Evolutionary conservation across 1,140 invertebrate species (phyloP), one percentile per base, ranked within the genome.

Genomic region (Scaptomyza pallida): DNA sequence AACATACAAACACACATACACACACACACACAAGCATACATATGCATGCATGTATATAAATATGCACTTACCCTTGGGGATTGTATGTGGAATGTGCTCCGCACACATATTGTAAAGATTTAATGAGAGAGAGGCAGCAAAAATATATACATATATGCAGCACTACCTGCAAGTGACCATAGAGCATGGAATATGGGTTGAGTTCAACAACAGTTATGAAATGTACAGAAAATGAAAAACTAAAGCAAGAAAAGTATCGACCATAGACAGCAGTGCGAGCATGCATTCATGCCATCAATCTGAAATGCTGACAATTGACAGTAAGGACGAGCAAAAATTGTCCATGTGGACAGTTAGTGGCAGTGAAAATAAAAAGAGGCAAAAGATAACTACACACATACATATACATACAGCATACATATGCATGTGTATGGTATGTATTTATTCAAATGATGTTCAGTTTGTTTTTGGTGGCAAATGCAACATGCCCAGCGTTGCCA

Each of bases 391-490:
- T 50, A 59, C 15, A 30, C 35, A 56, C 41, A n/a, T n/a, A n/a
- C n/a, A n/a, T n/a, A n/a, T n/a, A n/a, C n/a, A 63, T 54, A 41
- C 12, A 54, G 35, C 23, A 47, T 70, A 26, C 33, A 62, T 54
- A 47, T 23, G 19, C 47, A 15, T 40, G 21, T 30, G n/a, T n/a
- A n/a, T n/a, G 26, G 26, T 13, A 30, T 41, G 47, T 37, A 15
- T 76, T 68, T 69, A 89, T 82, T 89, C 64, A 89, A 88, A 88
- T 65, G 85, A 89, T 71, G 63, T 78, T 43, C 85, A 89, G 75
- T 69, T 79, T 62, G 21, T 57, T 51, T 30, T 56, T 60, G 4
- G 51, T 48, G 41, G 16, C 56, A 48, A 30, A 30, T 59, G 13
- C 12, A 23, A 48, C 45, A 51, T 37, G 40, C 57, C 13, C 17